Percentiles rank a stretch among this genome's conserved stretches.
These are phyloP conservation scores for Protonibea diacanthus DNA, from an alignment of 2,797 vertebrate species.

Conservation along the genomic window DNA sequence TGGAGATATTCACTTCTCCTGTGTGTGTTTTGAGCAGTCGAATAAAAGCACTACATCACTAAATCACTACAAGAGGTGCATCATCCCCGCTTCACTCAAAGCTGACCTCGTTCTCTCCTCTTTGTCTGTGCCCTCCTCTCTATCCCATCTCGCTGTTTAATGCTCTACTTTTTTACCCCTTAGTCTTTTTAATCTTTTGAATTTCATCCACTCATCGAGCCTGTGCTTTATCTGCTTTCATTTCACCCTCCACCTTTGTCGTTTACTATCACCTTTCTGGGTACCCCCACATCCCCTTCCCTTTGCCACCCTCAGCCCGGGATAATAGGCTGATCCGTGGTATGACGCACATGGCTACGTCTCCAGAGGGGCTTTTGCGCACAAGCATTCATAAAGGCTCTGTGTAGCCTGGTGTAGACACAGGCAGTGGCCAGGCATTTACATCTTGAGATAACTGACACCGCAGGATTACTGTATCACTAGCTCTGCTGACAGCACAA, in stretches of 20 bases:
- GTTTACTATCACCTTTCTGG: constrained; percentile 65
- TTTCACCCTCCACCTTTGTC: constrained; percentile 33
- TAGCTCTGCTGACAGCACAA: constrained; percentile 48
- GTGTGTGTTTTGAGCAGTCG: constrained; percentile 29
- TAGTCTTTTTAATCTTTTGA: constrained; percentile 18
- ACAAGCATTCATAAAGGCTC: constrained; percentile 77
- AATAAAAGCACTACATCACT: constrained; percentile 61
- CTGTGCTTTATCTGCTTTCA: constrained; percentile 45
- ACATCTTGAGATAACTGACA: constrained; percentile 78
- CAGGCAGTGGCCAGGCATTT: constrained; percentile 74
- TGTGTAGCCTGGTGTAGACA: constrained; percentile 64
- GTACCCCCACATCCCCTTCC: constrained; percentile 50
- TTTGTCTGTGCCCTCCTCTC: constrained; percentile 8
- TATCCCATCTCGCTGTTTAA: not conserved
- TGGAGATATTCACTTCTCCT: constrained; percentile 13
- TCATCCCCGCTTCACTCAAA: constrained; percentile 40
- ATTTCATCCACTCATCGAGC: constrained; percentile 33
- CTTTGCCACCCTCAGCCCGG: constrained; percentile 65
- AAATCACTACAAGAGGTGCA: constrained; percentile 42
- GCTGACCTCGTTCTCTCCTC: constrained; percentile 52
- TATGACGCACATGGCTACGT: constrained; percentile 80
- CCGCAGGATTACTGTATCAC: constrained; percentile 71
- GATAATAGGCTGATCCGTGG: constrained; percentile 79
- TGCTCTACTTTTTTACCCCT: constrained; percentile 14
- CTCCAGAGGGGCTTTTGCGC: constrained; percentile 78